Percentiles rank a stretch among this genome's conserved stretches.
Evolutionary conservation across 1,140 invertebrate genomes (phyloP).

Genomic region (Aphelinus atriplicis): DNA sequence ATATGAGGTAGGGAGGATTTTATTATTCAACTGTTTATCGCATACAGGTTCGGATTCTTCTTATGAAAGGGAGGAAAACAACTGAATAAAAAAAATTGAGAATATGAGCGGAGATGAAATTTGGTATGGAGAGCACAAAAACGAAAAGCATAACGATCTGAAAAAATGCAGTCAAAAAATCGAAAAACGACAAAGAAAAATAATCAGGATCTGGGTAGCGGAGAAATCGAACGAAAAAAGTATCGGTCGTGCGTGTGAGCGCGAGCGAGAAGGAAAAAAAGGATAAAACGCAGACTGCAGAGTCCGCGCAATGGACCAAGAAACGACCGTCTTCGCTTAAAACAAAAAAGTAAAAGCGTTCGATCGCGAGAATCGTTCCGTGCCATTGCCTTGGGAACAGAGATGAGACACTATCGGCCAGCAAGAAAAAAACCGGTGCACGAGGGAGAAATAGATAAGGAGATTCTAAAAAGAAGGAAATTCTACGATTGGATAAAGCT

Average conservation of each 20-base stretch:
- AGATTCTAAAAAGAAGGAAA: no score
- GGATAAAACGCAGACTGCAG: constrained; percentile 11
- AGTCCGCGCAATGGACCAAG: constrained; percentile 18
- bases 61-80: no score
- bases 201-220: no score
- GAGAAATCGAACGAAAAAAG: not conserved
- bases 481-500: no score
- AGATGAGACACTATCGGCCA: constrained; percentile 7
- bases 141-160: not conserved
- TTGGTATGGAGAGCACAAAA: not conserved
- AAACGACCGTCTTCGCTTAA: constrained; percentile 18
- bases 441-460: not conserved
- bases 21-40: no score
- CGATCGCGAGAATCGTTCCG: constrained; percentile 8
- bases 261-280: not conserved
- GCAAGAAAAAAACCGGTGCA: constrained; percentile 23
- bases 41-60: no score
- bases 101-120: no score
- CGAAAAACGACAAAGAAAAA: no score
- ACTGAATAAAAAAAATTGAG: no score
- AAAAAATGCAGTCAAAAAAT: constrained; percentile 6
- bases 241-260: not conserved
- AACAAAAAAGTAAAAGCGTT: constrained; percentile 15
- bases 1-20: no score
- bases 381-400: constrained; percentile 13